These are phyloP conservation scores for Mesochorus sp. DNA, from an alignment of 2,888 invertebrate species.

Conservation along the genomic window DNA sequence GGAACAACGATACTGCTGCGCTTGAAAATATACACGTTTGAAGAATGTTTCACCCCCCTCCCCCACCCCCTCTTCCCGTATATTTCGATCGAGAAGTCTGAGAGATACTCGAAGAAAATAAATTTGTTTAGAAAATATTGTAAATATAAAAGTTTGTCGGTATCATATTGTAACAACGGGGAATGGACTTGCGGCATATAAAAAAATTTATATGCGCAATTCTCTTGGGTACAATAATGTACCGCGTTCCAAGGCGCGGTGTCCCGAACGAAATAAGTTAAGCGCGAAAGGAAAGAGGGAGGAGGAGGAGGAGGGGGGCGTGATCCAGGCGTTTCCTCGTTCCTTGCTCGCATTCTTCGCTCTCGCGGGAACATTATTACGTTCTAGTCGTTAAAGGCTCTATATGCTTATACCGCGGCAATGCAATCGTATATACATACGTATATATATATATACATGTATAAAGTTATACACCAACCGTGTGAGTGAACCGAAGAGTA, in stretches of 20 bases:
- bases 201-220: background rate
- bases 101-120: too few species aligned
- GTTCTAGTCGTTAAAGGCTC: slow-evolving; percentile 64
- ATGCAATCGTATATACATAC: slow-evolving; percentile 11
- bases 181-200: background rate
- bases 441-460: background rate
- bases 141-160: too few species aligned
- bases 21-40: too few species aligned
- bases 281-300: slow-evolving; percentile 28
- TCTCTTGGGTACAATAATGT: background rate
- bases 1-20: too few species aligned
- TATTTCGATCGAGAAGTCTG: too few species aligned
- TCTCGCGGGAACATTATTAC: slow-evolving; percentile 59
- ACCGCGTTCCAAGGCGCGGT: slow-evolving; percentile 25
- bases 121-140: too few species aligned
- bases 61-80: too few species aligned
- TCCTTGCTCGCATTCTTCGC: slow-evolving; percentile 65
- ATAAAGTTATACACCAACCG: background rate
- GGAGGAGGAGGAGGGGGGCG: background rate
- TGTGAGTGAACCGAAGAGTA: background rate
- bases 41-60: too few species aligned
- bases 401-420: slow-evolving; percentile 13
- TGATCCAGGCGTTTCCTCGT: slow-evolving; percentile 64
- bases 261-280: slow-evolving; percentile 64
- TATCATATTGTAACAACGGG: background rate